Evolutionary conservation across 2,113 vertebrate species (phyloP).

Genomic region (Spilogale gracilis): DNA sequence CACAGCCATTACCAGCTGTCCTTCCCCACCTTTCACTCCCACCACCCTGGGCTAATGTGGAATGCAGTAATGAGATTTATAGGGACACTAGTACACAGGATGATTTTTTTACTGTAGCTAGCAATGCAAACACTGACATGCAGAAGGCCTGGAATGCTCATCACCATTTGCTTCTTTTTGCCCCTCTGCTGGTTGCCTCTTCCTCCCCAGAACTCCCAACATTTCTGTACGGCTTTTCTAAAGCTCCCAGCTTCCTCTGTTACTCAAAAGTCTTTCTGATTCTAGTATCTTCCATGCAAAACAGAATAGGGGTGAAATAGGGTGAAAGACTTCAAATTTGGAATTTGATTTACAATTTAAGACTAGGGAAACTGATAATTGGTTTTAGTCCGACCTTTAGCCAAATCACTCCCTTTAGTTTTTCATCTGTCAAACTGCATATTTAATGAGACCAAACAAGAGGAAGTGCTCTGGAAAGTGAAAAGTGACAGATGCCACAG

Average conservation of each 20-base stretch:
- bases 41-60: background rate
- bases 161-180: background rate
- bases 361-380: background rate
- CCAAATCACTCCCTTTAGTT: background rate
- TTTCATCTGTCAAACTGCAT: background rate
- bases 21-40: background rate
- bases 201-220: background rate
- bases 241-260: background rate
- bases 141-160: background rate
- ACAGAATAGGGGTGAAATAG: background rate
- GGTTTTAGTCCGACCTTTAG: background rate
- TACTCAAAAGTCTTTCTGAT: background rate
- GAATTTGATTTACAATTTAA: slow-evolving; percentile 18
- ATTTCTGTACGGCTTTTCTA: background rate
- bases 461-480: slow-evolving; percentile 23
- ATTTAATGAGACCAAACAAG: slow-evolving; percentile 44
- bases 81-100: background rate
- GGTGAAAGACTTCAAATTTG: background rate
- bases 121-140: background rate
- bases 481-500: slow-evolving; percentile 35
- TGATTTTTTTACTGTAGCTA: background rate
- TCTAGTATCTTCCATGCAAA: background rate
- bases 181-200: background rate
- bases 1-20: background rate
- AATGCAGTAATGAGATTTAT: background rate